Evolutionary conservation across 2,888 invertebrate genomes (phyloP), one percentile per base, ranked within the genome.

Genomic region (Aproaerema taeniolella): DNA sequence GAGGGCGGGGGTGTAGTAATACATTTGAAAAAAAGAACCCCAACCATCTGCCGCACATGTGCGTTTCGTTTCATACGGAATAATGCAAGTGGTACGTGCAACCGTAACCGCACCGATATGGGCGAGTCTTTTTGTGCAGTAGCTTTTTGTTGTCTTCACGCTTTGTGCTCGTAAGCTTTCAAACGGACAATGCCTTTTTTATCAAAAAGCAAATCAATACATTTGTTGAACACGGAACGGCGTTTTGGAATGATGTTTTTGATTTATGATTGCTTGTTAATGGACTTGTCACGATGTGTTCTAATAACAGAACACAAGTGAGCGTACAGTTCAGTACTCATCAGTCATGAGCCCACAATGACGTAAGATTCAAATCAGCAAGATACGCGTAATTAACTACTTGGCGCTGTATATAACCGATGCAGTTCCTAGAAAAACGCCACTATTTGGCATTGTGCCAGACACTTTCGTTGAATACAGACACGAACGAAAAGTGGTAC

Each of bases 1-100:
- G 66, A 62, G 67, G 64, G 66, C 55, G 67, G 64, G 65, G 63
- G 65, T 52, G 57, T 67, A 77, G 77, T 80, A 78, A 80, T 71
- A 79, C 70, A 72, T 80, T 77, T 73, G 69, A 78, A 83, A 82
- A n/a, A 45, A 78, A 68, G 65, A 76, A 69, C 82, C 80, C 79
- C 67, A 64, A 81, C 78, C 86, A 86, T 85, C 86, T 86, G 85
- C 75, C 65, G 63, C 73, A 72, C 85, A 86, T 83, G 75, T 85
- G 85, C 73, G 72, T 73, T 73, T 55, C 64, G 64, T 73, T 78
- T 61, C 67, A 71, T 70, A 72, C 66, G 62, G 60, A 65, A 81
- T 78, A 83, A 83, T 76, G 79, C 77, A 75, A 79, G 78, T 72
- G 63, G 78, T 69, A 72, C 75, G 63, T 65, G 68, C 67, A 75